Evolutionary conservation across 2,113 vertebrate species (phyloP).

Genomic region (Stigmatopora nigra): DNA sequence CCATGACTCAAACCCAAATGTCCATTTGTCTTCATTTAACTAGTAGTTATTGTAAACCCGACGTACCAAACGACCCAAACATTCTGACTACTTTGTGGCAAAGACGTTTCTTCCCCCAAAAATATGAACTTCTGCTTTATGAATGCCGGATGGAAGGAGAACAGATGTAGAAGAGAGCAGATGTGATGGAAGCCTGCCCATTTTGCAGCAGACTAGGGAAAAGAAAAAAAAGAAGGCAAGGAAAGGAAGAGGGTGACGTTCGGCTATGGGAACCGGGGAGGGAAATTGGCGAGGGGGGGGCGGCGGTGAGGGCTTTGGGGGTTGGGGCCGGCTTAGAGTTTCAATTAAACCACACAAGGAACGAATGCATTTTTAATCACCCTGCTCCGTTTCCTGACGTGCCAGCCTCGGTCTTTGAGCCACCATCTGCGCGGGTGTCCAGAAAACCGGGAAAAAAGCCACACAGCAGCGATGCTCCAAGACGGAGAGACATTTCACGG

Average conservation of each 20-base stretch:
- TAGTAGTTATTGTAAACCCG: background rate
- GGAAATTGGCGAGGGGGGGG: conserved; percentile 12
- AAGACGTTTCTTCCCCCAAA: conserved; percentile 9
- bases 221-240: background rate
- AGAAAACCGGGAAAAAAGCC: conserved; percentile 25
- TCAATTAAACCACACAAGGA: conserved; percentile 61
- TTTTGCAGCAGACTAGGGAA: conserved; percentile 30
- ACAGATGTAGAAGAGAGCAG: conserved; percentile 15
- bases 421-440: conserved; percentile 18
- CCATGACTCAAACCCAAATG: too few relatives aligned
- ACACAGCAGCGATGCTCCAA: conserved; percentile 15
- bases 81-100: conserved; percentile 24
- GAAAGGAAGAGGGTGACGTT: conserved; percentile 16
- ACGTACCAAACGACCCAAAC: too few relatives aligned
- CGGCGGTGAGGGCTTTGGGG: background rate
- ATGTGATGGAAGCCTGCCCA: conserved; percentile 45
- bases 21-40: background rate
- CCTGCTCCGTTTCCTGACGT: conserved; percentile 45
- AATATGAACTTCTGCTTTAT: conserved; percentile 28
- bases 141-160: conserved; percentile 17
- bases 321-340: conserved; percentile 29
- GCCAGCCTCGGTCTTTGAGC: conserved; percentile 43
- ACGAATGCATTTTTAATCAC: conserved; percentile 65
- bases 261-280: conserved; percentile 22
- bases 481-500: conserved; percentile 27